A percentile compares a stretch with the other conserved stretches of the same genome.
Evolutionary conservation across 2,113 vertebrate species (phyloP).

Genomic region (Nibea coibor): DNA sequence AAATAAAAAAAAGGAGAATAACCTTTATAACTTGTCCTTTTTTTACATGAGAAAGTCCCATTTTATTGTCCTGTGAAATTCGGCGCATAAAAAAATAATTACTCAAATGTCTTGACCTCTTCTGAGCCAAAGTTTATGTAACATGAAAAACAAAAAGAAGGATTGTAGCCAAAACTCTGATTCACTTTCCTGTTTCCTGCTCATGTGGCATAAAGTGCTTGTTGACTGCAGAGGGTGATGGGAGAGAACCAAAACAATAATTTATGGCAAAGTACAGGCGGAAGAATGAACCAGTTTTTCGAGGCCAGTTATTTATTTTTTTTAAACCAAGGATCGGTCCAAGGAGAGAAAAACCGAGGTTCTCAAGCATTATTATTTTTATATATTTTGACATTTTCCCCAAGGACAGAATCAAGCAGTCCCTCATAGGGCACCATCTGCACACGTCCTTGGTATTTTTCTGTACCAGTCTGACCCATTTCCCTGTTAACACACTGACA

Average conservation of each 20-base stretch:
- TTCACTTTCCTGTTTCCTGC: slow-evolving; percentile 57
- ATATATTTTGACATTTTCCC: slow-evolving; percentile 3
- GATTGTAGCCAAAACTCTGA: slow-evolving; percentile 8
- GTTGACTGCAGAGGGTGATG: not conserved
- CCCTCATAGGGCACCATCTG: slow-evolving; percentile 20
- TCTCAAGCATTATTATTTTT: not conserved
- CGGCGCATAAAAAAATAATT: not conserved
- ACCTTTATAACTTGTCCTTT: not conserved
- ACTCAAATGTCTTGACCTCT: slow-evolving; percentile 29
- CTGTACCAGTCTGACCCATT: slow-evolving; percentile 27
- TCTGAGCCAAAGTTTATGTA: not conserved
- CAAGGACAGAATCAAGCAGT: slow-evolving; percentile 15
- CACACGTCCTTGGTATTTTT: not conserved
- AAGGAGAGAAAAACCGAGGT: not conserved
- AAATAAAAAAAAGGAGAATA: not conserved
- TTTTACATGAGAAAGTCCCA: not conserved
- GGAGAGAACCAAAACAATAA: slow-evolving; percentile 11
- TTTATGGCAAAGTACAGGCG: not conserved
- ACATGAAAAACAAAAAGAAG: slow-evolving; percentile 14
- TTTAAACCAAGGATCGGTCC: not conserved
- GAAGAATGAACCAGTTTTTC: not conserved
- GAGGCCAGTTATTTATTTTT: not conserved
- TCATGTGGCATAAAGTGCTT: not conserved
- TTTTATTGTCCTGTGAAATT: not conserved
- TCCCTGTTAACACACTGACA: slow-evolving; percentile 45